These are phyloP conservation scores for Conus betulinus DNA, from an alignment of 1,140 invertebrate genomes.

Conservation along the genomic window DNA sequence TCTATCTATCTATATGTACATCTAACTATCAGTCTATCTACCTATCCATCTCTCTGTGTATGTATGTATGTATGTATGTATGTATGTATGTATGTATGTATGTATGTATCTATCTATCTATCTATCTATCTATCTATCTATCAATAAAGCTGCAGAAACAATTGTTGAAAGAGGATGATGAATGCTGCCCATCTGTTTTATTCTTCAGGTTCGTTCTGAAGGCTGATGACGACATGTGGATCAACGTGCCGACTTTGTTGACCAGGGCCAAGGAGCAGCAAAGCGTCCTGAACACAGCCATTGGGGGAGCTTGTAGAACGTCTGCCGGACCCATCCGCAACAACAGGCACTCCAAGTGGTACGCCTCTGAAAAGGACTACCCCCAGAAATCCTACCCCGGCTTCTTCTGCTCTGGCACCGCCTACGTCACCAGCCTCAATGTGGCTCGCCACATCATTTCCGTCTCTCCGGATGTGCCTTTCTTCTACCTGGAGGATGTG, in stretches of 20 bases:
- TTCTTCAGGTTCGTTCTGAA: conserved; percentile 71
- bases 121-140: no score
- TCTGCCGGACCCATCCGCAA: conserved; percentile 56
- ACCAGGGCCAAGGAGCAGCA: conserved; percentile 29
- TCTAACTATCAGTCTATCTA: no score
- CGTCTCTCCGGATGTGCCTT: conserved; percentile 63
- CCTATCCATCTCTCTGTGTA: no score
- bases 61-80: neutral
- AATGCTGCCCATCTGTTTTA: conserved; percentile 49
- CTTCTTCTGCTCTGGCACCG: conserved; percentile 74
- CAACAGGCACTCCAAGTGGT: conserved; percentile 75
- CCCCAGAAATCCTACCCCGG: conserved; percentile 69
- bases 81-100: neutral
- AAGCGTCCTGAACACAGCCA: conserved; percentile 22
- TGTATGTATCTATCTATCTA: neutral
- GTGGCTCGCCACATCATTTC: conserved; percentile 65
- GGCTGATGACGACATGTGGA: conserved; percentile 78
- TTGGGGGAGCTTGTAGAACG: conserved; percentile 44
- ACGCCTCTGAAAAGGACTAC: conserved; percentile 66
- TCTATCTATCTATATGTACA: no score
- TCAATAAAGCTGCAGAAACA: no score
- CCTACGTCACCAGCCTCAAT: conserved; percentile 72
- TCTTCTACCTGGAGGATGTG: conserved; percentile 75
- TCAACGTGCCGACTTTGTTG: conserved; percentile 66
- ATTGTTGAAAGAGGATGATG: no score